phyloP scores from a whole-genome alignment of 2,888 invertebrate genomes.

The Cosmia pyralina region DNA sequence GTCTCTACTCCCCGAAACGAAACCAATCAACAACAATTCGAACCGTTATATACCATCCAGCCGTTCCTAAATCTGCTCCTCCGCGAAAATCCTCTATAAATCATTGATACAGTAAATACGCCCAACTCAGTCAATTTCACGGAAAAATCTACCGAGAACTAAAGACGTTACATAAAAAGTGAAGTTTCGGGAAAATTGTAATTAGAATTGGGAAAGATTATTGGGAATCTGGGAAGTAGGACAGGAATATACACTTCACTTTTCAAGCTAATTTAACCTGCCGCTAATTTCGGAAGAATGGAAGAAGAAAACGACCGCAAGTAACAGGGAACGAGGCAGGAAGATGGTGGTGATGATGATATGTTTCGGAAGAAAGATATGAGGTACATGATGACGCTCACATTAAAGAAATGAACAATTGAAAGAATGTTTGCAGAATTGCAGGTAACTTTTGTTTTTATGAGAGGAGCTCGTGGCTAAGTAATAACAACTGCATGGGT shows the following conservation, averaged over 20 bases:
- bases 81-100: constrained; percentile 39
- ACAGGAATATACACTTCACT: neutral
- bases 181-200: constrained; percentile 32
- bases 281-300: neutral
- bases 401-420: neutral
- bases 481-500: too few species aligned
- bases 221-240: constrained; percentile 4
- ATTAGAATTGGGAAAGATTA: constrained; percentile 6
- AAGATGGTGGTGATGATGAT: too few species aligned
- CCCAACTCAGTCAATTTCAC: constrained; percentile 33
- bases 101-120: constrained; percentile 48
- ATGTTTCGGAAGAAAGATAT: neutral
- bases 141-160: constrained; percentile 16
- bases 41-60: constrained; percentile 33
- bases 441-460: neutral
- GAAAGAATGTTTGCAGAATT: too few species aligned
- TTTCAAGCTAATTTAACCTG: neutral
- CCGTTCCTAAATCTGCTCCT: constrained; percentile 29
- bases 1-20: constrained; percentile 8
- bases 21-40: constrained; percentile 32
- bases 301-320: too few species aligned
- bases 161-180: constrained; percentile 20
- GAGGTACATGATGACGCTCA: neutral
- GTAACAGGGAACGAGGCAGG: too few species aligned
- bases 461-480: neutral